Percentiles rank a stretch among this genome's conserved stretches.
These are phyloP conservation scores for Perizoma affinitatum DNA, from an alignment of 2,888 invertebrate species.

Conservation along the genomic window DNA sequence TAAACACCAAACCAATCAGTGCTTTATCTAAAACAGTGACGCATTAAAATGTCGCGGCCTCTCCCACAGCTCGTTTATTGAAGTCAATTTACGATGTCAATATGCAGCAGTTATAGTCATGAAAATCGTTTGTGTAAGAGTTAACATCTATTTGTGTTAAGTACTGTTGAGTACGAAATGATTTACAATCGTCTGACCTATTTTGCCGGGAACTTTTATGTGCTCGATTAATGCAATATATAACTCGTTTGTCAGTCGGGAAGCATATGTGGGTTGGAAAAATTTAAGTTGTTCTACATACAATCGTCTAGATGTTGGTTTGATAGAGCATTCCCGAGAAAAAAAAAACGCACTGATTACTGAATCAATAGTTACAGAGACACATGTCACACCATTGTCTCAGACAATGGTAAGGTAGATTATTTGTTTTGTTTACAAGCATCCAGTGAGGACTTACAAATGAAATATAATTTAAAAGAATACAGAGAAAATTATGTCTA, in stretches of 20 bases:
- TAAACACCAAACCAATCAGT: too few relatives aligned
- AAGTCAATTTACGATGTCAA: conserved; percentile 31
- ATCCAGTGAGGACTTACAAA: too few relatives aligned
- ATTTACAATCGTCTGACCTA: conserved; percentile 31
- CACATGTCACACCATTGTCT: too few relatives aligned
- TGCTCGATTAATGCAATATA: conserved; percentile 22
- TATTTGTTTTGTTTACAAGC: too few relatives aligned
- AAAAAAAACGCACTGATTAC: too few relatives aligned
- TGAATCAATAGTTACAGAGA: too few relatives aligned
- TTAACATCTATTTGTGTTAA: conserved; percentile 21
- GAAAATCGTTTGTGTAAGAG: conserved; percentile 20
- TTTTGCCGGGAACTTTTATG: conserved; percentile 20
- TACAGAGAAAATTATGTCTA: too few relatives aligned
- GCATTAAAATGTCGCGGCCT: conserved; percentile 3
- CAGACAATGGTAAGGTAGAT: too few relatives aligned
- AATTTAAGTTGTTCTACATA: not conserved
- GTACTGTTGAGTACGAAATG: conserved; percentile 23
- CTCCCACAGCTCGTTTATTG: conserved; percentile 25
- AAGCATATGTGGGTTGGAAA: not conserved
- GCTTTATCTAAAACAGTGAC: not conserved
- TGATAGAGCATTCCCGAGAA: too few relatives aligned
- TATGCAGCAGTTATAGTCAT: conserved; percentile 20
- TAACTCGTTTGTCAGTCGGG: conserved; percentile 2
- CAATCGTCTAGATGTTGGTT: too few relatives aligned
- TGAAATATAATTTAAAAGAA: too few relatives aligned